phyloP scores from a whole-genome alignment of 2,797 vertebrate species.

The Balearica regulorum region DNA sequence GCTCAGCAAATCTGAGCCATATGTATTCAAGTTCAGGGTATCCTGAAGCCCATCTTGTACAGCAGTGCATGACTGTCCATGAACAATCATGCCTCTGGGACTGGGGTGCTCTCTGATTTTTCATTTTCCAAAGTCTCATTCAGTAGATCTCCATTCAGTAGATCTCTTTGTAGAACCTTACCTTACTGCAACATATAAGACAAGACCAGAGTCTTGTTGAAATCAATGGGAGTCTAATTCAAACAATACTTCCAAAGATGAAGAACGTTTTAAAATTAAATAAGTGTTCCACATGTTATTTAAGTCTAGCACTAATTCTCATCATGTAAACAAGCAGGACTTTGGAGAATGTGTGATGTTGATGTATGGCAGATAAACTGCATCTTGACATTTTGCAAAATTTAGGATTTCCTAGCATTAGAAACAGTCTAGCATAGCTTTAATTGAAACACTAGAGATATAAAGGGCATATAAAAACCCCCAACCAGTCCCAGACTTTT shows the following conservation, averaged over 20 bases:
- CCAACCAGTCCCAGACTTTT: not conserved
- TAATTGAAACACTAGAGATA: not conserved
- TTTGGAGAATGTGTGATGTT: not conserved
- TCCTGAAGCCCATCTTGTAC: not conserved
- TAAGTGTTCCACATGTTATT: not conserved
- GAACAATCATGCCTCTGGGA: not conserved
- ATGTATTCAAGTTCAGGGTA: not conserved
- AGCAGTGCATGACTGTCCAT: not conserved
- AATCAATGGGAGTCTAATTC: not conserved
- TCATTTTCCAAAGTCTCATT: not conserved
- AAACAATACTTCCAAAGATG: not conserved
- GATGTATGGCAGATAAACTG: not conserved
- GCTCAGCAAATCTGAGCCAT: not conserved
- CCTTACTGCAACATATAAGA: not conserved
- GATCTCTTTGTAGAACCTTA: not conserved
- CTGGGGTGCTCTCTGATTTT: not conserved
- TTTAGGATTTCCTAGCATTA: not conserved
- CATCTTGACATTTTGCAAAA: not conserved
- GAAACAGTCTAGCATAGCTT: not conserved
- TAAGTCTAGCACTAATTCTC: not conserved
- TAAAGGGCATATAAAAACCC: not conserved
- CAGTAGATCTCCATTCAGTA: no score
- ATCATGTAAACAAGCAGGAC: not conserved
- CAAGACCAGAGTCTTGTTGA: not conserved
- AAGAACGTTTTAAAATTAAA: not conserved